A percentile compares a stretch with the other conserved stretches of the same genome.
Evolutionary conservation across 1,140 invertebrate genomes (phyloP).

Genomic region (Holcopasites calliopsidis): DNA sequence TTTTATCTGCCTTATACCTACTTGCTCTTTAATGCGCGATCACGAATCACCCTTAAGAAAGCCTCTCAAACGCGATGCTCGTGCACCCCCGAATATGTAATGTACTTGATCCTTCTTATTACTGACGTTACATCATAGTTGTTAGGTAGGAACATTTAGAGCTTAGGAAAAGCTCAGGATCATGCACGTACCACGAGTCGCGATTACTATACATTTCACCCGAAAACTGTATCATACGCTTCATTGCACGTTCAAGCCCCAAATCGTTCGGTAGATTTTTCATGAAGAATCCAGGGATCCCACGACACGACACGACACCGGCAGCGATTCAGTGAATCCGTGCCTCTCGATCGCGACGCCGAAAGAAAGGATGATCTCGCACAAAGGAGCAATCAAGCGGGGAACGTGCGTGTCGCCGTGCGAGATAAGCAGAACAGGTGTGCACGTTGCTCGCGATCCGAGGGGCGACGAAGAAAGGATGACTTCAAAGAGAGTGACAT

Average conservation of each 20-base stretch:
- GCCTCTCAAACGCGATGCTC: background rate
- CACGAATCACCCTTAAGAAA: background rate
- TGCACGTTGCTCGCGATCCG: background rate
- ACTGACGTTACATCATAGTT: too few relatives aligned
- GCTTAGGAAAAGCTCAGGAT: too few relatives aligned
- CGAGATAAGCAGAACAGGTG: background rate
- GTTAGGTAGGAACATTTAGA: too few relatives aligned
- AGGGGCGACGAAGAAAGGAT: background rate
- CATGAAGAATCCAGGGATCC: background rate
- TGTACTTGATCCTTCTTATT: background rate
- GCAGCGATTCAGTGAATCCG: background rate
- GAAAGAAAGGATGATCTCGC: background rate
- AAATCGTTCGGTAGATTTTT: too few relatives aligned
- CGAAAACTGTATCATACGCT: too few relatives aligned
- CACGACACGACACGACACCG: background rate
- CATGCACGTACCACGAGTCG: too few relatives aligned
- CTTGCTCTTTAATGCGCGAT: slow-evolving; percentile 13
- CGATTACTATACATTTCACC: too few relatives aligned
- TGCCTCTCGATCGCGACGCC: background rate
- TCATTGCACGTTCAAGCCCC: too few relatives aligned
- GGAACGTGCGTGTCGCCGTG: background rate
- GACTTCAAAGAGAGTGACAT: slow-evolving; percentile 5
- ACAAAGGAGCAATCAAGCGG: background rate
- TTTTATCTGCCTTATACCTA: background rate
- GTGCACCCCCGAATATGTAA: background rate